A percentile compares a stretch with the other conserved stretches of the same genome.
These are phyloP conservation scores for Telmatherina bonti DNA, from an alignment of 2,797 vertebrate species.

Conservation along the genomic window DNA sequence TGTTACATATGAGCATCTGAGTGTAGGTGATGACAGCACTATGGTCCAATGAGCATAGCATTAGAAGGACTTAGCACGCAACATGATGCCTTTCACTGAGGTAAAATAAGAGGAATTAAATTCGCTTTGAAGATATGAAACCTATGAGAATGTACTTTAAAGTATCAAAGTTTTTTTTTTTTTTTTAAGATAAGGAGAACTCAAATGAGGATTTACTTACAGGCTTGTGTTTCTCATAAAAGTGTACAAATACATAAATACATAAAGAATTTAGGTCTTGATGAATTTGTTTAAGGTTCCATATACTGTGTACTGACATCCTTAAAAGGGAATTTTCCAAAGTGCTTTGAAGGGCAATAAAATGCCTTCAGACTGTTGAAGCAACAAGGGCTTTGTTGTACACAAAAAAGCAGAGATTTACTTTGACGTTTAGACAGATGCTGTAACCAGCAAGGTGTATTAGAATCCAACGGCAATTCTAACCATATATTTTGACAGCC, in stretches of 20 bases:
- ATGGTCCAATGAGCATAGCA: neutral
- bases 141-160: no score
- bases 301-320: constrained; percentile 43
- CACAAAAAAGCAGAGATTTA: constrained; percentile 20
- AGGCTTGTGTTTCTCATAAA: neutral
- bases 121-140: no score
- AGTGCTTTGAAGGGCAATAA: constrained; percentile 41
- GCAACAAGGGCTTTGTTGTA: constrained; percentile 27
- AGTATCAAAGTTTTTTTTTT: no score
- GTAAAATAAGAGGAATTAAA: neutral
- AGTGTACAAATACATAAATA: neutral
- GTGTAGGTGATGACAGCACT: neutral
- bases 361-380: constrained; percentile 40
- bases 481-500: constrained; percentile 9
- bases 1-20: neutral
- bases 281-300: neutral
- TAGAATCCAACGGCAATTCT: constrained; percentile 14
- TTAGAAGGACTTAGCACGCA: no score
- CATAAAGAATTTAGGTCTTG: neutral
- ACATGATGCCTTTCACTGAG: neutral
- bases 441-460: constrained; percentile 16
- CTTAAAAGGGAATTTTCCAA: constrained; percentile 41
- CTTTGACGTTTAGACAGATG: constrained; percentile 35
- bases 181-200: neutral
- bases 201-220: neutral